Evolutionary conservation across 1,140 invertebrate species (phyloP), one percentile per base, ranked within the genome.

Genomic region (Calosoma granatense): DNA sequence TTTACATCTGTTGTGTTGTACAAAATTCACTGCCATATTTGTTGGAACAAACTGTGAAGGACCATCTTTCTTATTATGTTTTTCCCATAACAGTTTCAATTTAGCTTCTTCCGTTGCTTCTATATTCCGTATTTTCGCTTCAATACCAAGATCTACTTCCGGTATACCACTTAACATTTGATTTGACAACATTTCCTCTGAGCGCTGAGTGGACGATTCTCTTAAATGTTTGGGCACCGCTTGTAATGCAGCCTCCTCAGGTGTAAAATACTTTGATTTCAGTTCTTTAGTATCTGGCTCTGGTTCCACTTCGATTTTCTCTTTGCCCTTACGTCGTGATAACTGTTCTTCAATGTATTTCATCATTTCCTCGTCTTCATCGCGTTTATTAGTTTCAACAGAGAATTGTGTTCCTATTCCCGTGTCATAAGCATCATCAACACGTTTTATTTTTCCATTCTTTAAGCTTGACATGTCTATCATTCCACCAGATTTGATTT

Each of bases 81-180:
- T 82, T 62, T 97, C 93, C 74, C 85, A 86, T 12, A 97, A 66
- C 51, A 98, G 74, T 75, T 87, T 92, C 65, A 94, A 84, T 74
- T 98, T 98, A 0, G 95, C 94, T 68, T 96, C 94, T 75, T 98
- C 96, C 2, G 95, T 98, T 3, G 92, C 92, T 81, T 98, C 94
- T 65, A 98, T 98, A 70, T 98, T 98, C 66, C 85, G 84, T 59
- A 98, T 98, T 79, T 97, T 97, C 0, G 93, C 94, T 67, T 98
- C 94, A 63, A 99, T 97, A 30, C 97, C 97, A 41, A 99, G 78
- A 78, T 99, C 97, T 1, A 99, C 91, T 81, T 99, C 97, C n/a
- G 97, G 97, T 61, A 99, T 99, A 55, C 97, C 97, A 70, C 92
- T 97, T 1, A 99, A 77, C 97, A 99, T 99, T 80, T 99, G 97